Evolutionary conservation across 2,888 invertebrate species (phyloP), one percentile per base, ranked within the genome.

Genomic region (Caenorhabditis angaria): DNA sequence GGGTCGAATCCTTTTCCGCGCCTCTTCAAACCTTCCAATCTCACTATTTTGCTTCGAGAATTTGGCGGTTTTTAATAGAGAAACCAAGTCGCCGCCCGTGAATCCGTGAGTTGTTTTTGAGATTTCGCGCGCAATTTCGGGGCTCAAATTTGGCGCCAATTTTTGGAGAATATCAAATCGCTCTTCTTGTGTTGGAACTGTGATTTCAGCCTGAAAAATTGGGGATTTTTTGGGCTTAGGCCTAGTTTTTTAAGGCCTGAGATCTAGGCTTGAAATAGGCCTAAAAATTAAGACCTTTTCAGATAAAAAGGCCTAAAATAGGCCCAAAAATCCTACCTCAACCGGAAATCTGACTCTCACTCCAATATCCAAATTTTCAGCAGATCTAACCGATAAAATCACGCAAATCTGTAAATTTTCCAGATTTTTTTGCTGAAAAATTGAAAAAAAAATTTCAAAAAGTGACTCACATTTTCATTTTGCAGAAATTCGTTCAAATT

Each of bases 51-150:
- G 75, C 0, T 55, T 47, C 0, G 76, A 65, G 32, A 64, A 74
- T 20, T 61, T 60, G 0, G 82, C 59, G 18, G 76, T 58, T n/a
- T 63, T 65, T 3, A 78, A 61, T 22, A 83, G 65, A 10, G 77
- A 67, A 14, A 59, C 55, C 20, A 85, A 56, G 65, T 85, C 85
- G 12, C 80, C 77, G 14, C 72, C 85, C 0, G 85, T 85, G 75
- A 82, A 85, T 22, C 85, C 85, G 65, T 85, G 85, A 0, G 85
- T 82, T 56, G 61, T 64, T 81, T 81, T 61, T 14, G 74, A 63
- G 47, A 53, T 50, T 50, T 50, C 10, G 24, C 12, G 22, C 24
- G 22, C 3, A 50, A 50, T 50, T 50, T 24, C 50, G 22, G 24
- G 12, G 22, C 22, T 50, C 41, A 41, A 41, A 41, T 41, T 14